Evolutionary conservation across 2,888 invertebrate genomes (phyloP).

Genomic region (Adineta ricciae): DNA sequence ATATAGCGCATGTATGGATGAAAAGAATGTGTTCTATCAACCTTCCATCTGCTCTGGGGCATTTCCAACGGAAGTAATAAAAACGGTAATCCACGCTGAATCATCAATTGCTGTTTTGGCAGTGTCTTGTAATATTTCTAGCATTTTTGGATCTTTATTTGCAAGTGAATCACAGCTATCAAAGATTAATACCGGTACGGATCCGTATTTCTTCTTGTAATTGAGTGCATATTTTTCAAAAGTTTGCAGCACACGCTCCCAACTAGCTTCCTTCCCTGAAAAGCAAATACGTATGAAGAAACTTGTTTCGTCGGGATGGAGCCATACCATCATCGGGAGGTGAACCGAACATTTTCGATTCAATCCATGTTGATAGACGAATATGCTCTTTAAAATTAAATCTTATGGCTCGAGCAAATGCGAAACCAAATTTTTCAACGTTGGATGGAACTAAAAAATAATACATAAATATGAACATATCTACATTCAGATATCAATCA

Average conservation of each 20-base stretch:
- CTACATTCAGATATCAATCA: background rate
- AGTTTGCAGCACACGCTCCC: background rate
- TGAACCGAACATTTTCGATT: background rate
- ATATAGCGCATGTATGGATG: no score
- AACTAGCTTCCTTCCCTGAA: background rate
- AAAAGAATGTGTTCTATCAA: background rate
- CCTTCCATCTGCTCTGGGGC: background rate
- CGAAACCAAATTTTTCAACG: background rate
- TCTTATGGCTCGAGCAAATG: background rate
- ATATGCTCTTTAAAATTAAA: constrained; percentile 5
- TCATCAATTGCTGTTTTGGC: background rate
- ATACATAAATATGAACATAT: no score
- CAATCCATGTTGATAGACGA: background rate
- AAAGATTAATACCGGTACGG: background rate
- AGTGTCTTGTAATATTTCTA: background rate
- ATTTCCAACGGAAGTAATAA: background rate
- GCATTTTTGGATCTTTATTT: background rate
- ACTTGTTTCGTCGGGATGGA: background rate
- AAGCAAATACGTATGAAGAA: background rate
- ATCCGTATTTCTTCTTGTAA: background rate
- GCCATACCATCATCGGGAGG: background rate
- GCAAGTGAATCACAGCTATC: background rate
- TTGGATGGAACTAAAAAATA: background rate
- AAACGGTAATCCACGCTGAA: background rate
- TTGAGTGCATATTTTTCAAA: background rate